These are phyloP conservation scores for Thunnus albacares DNA, from an alignment of 2,797 vertebrate genomes.

Conservation along the genomic window DNA sequence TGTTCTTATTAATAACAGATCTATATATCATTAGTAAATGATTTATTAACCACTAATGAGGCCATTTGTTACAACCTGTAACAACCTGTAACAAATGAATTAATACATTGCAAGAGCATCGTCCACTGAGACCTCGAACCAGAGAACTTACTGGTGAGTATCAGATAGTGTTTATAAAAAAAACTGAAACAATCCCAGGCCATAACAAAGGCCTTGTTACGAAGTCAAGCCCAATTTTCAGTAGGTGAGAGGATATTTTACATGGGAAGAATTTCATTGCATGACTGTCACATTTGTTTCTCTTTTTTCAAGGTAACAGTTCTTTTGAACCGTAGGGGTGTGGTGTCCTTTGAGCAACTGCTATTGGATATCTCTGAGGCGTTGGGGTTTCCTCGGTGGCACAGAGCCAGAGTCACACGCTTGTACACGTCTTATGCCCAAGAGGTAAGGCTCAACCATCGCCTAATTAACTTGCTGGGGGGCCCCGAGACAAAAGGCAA, in stretches of 20 bases:
- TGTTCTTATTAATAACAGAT: background rate
- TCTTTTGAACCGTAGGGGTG: slow-evolving; percentile 93
- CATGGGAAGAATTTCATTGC: background rate
- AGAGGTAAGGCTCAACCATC: slow-evolving; percentile 85
- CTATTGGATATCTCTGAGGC: slow-evolving; percentile 95
- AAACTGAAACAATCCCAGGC: too few species aligned
- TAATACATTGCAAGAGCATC: too few species aligned
- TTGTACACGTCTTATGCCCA: slow-evolving; percentile 92
- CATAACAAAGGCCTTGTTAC: background rate
- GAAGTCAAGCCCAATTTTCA: too few species aligned
- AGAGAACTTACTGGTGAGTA: too few species aligned
- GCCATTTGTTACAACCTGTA: background rate
- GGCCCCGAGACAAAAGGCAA: background rate
- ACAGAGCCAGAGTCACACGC: slow-evolving; percentile 91
- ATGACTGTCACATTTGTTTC: background rate
- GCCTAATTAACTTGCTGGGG: background rate
- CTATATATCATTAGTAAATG: background rate
- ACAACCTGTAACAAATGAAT: too few species aligned
- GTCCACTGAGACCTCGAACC: too few species aligned
- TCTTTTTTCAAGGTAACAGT: slow-evolving; percentile 80
- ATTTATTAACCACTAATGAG: background rate
- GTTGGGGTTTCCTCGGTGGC: slow-evolving; percentile 94
- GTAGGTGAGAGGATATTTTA: background rate
- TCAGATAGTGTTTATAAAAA: too few species aligned
- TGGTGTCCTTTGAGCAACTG: slow-evolving; percentile 96